Conservation (phyloP, 1,140 invertebrate genomes). For the Lethocerus indicus region DNA sequence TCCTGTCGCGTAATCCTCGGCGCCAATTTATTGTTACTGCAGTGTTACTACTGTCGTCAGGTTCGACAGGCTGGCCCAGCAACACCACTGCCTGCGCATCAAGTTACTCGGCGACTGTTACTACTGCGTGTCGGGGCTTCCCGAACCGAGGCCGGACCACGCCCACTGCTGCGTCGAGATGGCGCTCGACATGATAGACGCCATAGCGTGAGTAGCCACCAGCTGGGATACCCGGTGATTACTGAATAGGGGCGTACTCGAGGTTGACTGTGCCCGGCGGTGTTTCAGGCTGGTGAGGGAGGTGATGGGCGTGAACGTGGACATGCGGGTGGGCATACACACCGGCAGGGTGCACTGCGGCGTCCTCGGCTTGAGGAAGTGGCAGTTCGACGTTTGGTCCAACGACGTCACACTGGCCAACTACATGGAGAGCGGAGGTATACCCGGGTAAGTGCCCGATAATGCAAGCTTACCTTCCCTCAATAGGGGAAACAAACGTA, state of each 20-base stretch:
- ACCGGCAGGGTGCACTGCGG: constrained; percentile 86
- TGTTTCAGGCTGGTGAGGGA: constrained; percentile 56
- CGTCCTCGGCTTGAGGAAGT: constrained; percentile 77
- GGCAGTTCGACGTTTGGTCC: constrained; percentile 90
- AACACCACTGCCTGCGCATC: constrained; percentile 83
- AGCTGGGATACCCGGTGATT: neutral
- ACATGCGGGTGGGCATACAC: constrained; percentile 92
- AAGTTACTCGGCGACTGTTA: constrained; percentile 90
- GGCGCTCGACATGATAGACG: constrained; percentile 93
- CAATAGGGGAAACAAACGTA: no score
- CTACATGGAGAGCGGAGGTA: constrained; percentile 89
- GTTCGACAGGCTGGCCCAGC: constrained; percentile 79
- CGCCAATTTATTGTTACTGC: no score
- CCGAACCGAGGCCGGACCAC: constrained; percentile 75
- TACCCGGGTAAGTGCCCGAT: constrained; percentile 68
- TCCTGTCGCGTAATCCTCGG: no score
- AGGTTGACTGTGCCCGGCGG: neutral
- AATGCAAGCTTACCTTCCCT: no score
- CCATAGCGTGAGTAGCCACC: constrained; percentile 64
- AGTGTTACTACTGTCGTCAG: no score
- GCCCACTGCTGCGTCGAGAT: constrained; percentile 90
- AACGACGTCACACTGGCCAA: constrained; percentile 92
- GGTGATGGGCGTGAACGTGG: constrained; percentile 78
- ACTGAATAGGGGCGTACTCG: neutral
- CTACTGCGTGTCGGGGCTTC: constrained; percentile 82